Evolutionary conservation across 30 jellyfish, hydroid and myxozoan species (phyloP), one percentile per base, ranked within the genome.

Genomic region (Phacellophora camtschatica): DNA sequence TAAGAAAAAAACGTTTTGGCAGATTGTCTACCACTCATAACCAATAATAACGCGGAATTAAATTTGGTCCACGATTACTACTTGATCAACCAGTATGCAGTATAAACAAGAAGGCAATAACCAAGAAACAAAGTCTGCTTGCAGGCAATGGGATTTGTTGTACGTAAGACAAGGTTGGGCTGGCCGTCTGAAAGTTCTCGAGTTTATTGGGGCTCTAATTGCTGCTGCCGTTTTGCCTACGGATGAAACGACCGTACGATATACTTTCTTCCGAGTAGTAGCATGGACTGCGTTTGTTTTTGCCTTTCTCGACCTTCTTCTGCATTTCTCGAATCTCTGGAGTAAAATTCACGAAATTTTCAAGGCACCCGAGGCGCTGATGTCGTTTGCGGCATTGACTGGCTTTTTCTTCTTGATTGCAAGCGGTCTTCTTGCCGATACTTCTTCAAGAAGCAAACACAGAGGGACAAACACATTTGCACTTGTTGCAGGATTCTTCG

Each of bases 331-430:
- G 28, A 32, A 62, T 12, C 57, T 80, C 15, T 80, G 91, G 91
- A 70, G 66, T 9, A 64, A 70, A 56, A 71, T 80, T n/a, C 91
- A 80, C 36, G 73, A 33, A 2, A 71, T 80, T 29, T 71, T 80
- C 59, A 80, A 29, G 35, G 84, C 91, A 15, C 71, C 91, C 9
- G 91, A 80, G 37, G 91, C 84, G 25, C 69, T 49, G 37, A 80
- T 80, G 91, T 30, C 91, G 4, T 80, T 80, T 37, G 91, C 91
- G 11, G 71, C 91, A 25, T 46, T 80, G 71, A 80, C 91, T 18
- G 91, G 77, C 51, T 80, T 80, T 50, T 22, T 80, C 71, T 51
- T 80, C 71, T 71, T 80, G 46, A 49, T 80, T 28, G 91, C 84
- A 46, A 66, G 84, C 28, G 91, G 91, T 15, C 61, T 80, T 13